Evolutionary conservation across 2,888 invertebrate species (phyloP).

Genomic region (Temnothorax unifasciatus): DNA sequence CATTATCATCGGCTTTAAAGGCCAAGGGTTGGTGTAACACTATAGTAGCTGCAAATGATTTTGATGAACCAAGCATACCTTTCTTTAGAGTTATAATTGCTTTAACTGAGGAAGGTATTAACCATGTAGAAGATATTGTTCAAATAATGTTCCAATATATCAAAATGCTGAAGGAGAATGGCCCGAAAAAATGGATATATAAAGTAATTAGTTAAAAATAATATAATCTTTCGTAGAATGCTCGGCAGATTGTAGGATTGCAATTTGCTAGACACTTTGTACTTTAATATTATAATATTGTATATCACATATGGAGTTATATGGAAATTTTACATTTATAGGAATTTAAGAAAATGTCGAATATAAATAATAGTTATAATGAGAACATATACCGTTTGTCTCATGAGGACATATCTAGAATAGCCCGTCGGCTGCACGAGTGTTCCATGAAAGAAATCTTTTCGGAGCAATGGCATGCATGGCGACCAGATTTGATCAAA

Average conservation of each 20-base stretch:
- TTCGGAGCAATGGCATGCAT: conserved; percentile 86
- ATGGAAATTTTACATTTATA: conserved; percentile 61
- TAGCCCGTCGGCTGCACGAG: too few species aligned
- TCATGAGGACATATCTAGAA: too few species aligned
- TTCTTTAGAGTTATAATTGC: conserved; percentile 86
- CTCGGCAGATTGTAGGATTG: neutral
- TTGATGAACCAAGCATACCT: neutral
- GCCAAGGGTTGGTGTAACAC: conserved; percentile 96
- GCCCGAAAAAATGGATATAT: conserved; percentile 96
- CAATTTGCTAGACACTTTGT: conserved; percentile 5
- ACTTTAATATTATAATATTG: neutral
- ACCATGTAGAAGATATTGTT: conserved; percentile 96
- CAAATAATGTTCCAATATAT: conserved; percentile 93
- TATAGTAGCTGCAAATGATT: conserved; percentile 85
- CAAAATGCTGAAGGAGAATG: conserved; percentile 91
- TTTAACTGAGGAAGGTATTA: conserved; percentile 96
- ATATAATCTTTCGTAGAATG: neutral
- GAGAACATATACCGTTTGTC: too few species aligned
- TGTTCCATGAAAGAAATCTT: too few species aligned
- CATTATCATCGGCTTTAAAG: conserved; percentile 95
- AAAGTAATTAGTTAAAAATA: conserved; percentile 86
- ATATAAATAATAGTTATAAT: conserved; percentile 86
- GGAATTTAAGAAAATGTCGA: conserved; percentile 93
- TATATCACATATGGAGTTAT: neutral
- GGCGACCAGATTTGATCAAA: conserved; percentile 94